phyloP scores from a whole-genome alignment of 1,140 invertebrate genomes.

The Drosophila grimshawi region DNA sequence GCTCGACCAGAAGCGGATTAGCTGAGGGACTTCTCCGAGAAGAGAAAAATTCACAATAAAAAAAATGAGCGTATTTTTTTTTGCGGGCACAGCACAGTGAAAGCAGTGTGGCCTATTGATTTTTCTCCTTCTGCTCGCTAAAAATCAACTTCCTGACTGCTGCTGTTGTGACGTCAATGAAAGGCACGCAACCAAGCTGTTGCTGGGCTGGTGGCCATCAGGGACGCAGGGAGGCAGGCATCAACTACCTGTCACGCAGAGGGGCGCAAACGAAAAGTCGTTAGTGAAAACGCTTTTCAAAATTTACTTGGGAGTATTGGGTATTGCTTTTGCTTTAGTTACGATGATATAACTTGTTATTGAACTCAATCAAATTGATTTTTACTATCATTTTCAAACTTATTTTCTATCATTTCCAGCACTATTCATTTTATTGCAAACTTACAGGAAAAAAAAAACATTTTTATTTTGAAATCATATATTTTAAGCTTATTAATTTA shows the following conservation, averaged over 20 bases:
- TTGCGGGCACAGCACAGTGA: conserved; percentile 24
- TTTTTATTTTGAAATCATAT: no score
- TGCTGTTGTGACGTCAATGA: conserved; percentile 66
- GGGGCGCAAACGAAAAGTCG: neutral
- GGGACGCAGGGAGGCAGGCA: neutral
- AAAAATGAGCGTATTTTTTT: conserved; percentile 11
- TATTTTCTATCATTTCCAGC: neutral
- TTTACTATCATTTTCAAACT: neutral
- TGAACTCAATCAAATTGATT: neutral
- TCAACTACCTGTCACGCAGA: neutral
- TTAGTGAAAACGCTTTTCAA: neutral
- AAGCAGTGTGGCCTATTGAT: conserved; percentile 69
- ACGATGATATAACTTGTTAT: neutral
- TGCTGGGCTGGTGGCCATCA: neutral
- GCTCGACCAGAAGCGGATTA: conserved; percentile 69
- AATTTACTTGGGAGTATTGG: neutral
- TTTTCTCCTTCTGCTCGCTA: conserved; percentile 44
- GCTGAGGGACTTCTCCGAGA: conserved; percentile 59
- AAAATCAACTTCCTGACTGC: conserved; percentile 53
- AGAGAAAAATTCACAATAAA: conserved; percentile 26
- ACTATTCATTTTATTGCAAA: no score
- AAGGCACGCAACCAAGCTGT: conserved; percentile 35
- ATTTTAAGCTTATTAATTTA: no score
- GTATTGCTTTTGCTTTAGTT: neutral
- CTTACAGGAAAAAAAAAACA: no score